Base-by-base conservation (phyloP, 2,113 vertebrate species). In the Ceratotherium simum region DNA sequence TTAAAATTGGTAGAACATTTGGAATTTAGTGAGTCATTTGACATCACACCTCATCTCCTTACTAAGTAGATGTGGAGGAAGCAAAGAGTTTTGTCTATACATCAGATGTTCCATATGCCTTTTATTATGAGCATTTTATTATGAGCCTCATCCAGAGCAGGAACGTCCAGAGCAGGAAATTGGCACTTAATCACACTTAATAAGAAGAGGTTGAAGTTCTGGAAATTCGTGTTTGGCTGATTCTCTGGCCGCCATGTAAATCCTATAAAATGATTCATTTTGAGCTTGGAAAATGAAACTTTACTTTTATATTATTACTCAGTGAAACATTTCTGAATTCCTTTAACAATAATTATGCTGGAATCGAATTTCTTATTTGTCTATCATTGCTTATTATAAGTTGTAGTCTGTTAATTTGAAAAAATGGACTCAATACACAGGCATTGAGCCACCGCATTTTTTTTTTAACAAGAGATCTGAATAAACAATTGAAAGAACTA, bases 271-370 rank as follows among this genome's bases (percentile, higher is more conserved):
- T 54, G 23, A 89, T 64, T 98, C 56, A 82, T 95, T 88, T 73
- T 92, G 13, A n/a, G 4, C 65, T 70, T 93, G 62, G 70, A 90
- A 97, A 90, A 87, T 62, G 39, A 92, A 88, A 84, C 85, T 88
- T 79, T 70, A 67, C 54, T 90, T 96, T 95, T 64, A 62, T 94
- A 64, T 86, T 98, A 39, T 92, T 97, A 95, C 11, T 51, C 51
- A 56, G 69, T 91, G 5, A 17, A 69, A 88, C 72, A 8, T 11
- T 2, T 90, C 78, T 96, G 93, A 92, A 80, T 78, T 97, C 7
- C 7, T 84, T 79, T 51, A 93, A 76, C 48, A 84, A 56, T 29
- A 8, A 56, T 95, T 46, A 82, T 39, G 36, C 60, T 92, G 36
- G 0, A 81, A 67, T 79, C 95, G 29, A 69, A 95, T 17, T 25